Evolutionary conservation across 2,797 vertebrate genomes (phyloP).

Genomic region (Pangasius mekongensis): DNA sequence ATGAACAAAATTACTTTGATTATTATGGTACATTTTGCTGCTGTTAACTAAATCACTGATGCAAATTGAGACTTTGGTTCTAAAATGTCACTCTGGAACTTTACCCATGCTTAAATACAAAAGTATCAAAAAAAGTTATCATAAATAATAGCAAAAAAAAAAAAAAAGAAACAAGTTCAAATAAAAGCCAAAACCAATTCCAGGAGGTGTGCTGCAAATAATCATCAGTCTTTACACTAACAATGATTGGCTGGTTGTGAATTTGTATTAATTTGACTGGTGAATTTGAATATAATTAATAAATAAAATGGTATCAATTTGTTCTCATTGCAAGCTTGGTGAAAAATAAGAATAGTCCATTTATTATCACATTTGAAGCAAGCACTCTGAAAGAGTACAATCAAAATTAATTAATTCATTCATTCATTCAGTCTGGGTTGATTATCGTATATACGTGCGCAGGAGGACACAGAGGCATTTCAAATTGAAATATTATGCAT

Average conservation of each 20-base stretch:
- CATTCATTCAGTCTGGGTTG: background rate
- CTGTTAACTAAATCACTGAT: too few relatives aligned
- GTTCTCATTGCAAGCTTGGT: background rate
- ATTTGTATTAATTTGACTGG: background rate
- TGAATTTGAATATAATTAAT: background rate
- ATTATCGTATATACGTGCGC: background rate
- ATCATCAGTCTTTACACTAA: background rate
- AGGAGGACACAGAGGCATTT: background rate
- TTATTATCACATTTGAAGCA: background rate
- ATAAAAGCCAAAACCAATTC: background rate
- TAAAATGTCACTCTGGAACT: background rate
- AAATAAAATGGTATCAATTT: background rate
- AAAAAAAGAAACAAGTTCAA: background rate
- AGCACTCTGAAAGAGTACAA: background rate
- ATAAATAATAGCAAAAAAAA: background rate
- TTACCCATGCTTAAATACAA: background rate
- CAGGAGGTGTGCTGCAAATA: background rate
- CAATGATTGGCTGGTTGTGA: background rate
- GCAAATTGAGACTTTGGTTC: too few relatives aligned
- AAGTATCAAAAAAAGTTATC: background rate
- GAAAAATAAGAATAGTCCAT: background rate
- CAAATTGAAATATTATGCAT: background rate
- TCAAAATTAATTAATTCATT: background rate
- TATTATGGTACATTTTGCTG: too few relatives aligned
- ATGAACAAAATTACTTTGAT: too few relatives aligned